phyloP scores from a whole-genome alignment of 1,140 invertebrate genomes.

The Bombus confusus region DNA sequence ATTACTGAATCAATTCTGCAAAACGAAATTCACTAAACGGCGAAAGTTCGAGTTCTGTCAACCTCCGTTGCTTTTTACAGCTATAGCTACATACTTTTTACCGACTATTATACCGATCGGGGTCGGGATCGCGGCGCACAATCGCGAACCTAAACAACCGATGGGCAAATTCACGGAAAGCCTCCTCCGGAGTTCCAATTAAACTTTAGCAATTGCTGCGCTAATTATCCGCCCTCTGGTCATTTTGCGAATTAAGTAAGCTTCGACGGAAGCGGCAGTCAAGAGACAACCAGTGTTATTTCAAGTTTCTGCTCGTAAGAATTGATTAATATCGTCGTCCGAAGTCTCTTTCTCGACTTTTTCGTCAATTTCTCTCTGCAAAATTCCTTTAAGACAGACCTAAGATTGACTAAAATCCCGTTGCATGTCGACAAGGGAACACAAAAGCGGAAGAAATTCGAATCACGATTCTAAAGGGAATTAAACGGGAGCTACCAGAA shows the following conservation, averaged over 20 bases:
- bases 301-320: constrained; percentile 35
- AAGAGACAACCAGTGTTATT: constrained; percentile 18
- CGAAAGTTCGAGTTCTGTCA: not conserved
- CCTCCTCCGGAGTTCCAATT: constrained; percentile 66
- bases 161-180: constrained; percentile 50
- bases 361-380: too few relatives aligned
- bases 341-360: not conserved
- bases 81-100: not conserved
- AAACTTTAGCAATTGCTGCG: constrained; percentile 69
- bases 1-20: not conserved
- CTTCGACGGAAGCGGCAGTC: constrained; percentile 4
- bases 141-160: constrained; percentile 28
- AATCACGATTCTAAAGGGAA: constrained; percentile 44
- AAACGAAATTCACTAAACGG: not conserved
- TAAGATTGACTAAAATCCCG: not conserved
- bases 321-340: constrained; percentile 53
- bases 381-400: not conserved
- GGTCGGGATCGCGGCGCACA: not conserved
- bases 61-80: not conserved
- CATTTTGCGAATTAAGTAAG: constrained; percentile 69
- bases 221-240: constrained; percentile 69
- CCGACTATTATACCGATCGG: constrained; percentile 14
- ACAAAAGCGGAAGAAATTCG: constrained; percentile 23
- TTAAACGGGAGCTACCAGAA: constrained; percentile 37
- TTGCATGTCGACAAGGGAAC: not conserved